Percentiles rank a stretch among this genome's conserved stretches.
Conservation (phyloP, 23 tunicate genomes). For the Oikopleura albicans region DNA sequence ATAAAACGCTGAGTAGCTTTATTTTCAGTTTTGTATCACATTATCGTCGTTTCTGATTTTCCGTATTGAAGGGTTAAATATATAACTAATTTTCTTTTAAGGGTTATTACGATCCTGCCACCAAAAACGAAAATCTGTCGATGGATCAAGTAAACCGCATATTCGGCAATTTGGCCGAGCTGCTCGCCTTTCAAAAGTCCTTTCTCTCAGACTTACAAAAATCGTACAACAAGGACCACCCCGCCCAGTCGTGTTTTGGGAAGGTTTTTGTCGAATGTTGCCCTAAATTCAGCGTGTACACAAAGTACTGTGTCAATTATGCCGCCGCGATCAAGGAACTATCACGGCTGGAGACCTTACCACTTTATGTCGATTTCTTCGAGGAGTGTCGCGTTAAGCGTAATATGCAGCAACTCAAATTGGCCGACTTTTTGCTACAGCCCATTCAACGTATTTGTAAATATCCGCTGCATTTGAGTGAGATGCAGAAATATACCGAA, state of each 20-base stretch:
- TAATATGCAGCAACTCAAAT: background rate
- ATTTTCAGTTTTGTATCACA: too few relatives aligned
- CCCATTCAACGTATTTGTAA: conserved; percentile 10
- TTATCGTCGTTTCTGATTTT: too few relatives aligned
- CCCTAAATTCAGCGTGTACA: background rate
- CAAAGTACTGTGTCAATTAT: background rate
- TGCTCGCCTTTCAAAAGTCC: background rate
- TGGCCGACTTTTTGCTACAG: conserved; percentile 9
- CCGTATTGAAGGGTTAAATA: too few relatives aligned
- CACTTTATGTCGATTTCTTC: background rate
- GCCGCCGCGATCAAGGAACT: background rate
- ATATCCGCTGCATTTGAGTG: background rate
- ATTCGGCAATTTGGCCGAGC: background rate
- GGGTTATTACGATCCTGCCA: background rate
- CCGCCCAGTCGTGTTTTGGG: background rate
- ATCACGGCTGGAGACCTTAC: background rate
- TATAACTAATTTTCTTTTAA: too few relatives aligned
- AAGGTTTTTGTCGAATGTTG: background rate
- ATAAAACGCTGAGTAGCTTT: too few relatives aligned
- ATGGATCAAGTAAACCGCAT: background rate
- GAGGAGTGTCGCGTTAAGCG: background rate
- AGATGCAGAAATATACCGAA: background rate
- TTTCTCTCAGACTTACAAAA: background rate
- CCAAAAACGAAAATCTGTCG: background rate
- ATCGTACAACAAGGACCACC: background rate